phyloP scores from a whole-genome alignment of 2,797 vertebrate species.

The Nyctibius grandis region DNA sequence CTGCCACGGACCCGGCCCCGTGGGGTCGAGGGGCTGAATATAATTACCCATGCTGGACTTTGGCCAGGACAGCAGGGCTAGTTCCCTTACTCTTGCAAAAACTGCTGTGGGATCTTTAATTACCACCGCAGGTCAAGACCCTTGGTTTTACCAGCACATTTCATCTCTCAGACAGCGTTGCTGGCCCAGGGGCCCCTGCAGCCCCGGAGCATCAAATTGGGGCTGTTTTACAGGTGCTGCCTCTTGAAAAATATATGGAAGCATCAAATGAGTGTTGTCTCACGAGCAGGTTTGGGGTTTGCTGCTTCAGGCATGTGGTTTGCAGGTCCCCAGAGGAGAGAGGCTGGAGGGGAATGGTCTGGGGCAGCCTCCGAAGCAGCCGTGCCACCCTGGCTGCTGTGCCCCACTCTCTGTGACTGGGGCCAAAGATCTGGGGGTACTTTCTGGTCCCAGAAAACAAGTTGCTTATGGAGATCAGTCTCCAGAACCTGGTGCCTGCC shows the following conservation, averaged over 20 bases:
- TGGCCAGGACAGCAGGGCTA: background rate
- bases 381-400: accelerated
- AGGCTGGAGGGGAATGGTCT: background rate
- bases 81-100: background rate
- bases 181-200: background rate
- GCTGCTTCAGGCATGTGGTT: background rate
- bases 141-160: background rate
- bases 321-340: background rate
- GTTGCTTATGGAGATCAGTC: accelerated
- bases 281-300: accelerated
- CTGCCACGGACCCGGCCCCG: background rate
- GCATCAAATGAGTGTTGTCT: background rate
- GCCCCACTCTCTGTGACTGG: background rate
- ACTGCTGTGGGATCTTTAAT: conserved; percentile 1
- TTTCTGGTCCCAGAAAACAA: background rate
- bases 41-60: background rate
- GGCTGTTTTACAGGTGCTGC: background rate
- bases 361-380: background rate
- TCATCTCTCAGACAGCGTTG: background rate
- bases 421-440: background rate
- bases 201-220: accelerated
- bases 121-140: background rate
- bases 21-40: background rate
- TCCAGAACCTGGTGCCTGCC: background rate
- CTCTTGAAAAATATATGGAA: background rate